Conservation (phyloP, 2,888 invertebrate species). For the Xestobium rufovillosum region DNA sequence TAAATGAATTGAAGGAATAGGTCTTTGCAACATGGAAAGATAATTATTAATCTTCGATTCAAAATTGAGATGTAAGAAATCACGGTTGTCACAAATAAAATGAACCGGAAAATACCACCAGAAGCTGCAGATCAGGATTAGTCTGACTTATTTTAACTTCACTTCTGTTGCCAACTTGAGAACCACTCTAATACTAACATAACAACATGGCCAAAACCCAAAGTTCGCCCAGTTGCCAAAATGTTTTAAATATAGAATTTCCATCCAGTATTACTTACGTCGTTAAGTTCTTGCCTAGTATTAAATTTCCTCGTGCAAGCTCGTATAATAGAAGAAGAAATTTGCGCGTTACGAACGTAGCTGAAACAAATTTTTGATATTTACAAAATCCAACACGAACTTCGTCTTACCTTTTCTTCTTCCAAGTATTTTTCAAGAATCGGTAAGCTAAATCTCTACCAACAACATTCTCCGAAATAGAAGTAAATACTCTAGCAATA, state of each 20-base stretch:
- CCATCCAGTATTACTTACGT: slow-evolving; percentile 58
- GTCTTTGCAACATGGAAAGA: no score
- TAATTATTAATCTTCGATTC: no score
- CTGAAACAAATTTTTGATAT: slow-evolving; percentile 4
- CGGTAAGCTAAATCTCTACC: slow-evolving; percentile 78
- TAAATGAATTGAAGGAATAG: no score
- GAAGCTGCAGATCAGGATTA: background rate
- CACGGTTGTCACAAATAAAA: background rate
- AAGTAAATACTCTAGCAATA: slow-evolving; percentile 64
- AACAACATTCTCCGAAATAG: slow-evolving; percentile 66
- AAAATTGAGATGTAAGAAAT: background rate
- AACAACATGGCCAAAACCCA: no score
- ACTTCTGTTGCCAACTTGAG: background rate
- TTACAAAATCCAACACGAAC: slow-evolving; percentile 48
- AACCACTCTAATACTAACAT: no score
- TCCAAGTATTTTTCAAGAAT: slow-evolving; percentile 71
- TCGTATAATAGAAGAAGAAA: slow-evolving; percentile 49
- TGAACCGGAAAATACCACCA: background rate
- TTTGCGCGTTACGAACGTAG: background rate
- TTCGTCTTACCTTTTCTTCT: slow-evolving; percentile 58
- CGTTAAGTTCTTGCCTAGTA: slow-evolving; percentile 65
- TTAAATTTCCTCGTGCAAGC: slow-evolving; percentile 67
- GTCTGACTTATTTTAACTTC: slow-evolving; percentile 7
- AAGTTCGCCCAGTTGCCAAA: no score
- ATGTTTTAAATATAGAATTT: no score